Conservation (phyloP, 2,113 vertebrate genomes). For the Corynorhinus townsendii region DNA sequence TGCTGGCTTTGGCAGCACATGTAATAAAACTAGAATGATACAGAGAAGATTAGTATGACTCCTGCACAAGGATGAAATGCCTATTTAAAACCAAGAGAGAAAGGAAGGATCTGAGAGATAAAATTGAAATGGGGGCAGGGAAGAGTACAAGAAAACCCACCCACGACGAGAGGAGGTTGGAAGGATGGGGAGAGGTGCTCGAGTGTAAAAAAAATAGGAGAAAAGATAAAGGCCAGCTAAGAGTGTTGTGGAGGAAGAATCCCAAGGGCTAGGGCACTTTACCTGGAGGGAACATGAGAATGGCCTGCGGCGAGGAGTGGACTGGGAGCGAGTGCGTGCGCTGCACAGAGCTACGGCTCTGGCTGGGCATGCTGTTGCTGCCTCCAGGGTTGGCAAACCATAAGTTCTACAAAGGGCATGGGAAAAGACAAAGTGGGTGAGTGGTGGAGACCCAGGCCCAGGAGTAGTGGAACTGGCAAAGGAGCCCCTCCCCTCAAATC, state of each 20-base stretch:
- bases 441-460: not conserved
- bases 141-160: not conserved
- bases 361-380: constrained; percentile 96
- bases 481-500: not conserved
- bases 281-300: constrained; percentile 96
- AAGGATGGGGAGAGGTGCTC: not conserved
- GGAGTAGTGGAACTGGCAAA: not conserved
- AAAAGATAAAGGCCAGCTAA: not conserved
- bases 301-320: constrained; percentile 94
- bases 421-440: not conserved
- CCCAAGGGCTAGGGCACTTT: not conserved
- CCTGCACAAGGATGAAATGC: not conserved
- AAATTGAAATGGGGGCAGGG: not conserved
- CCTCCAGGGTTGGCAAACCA: constrained; percentile 96
- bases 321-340: constrained; percentile 96
- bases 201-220: not conserved
- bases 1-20: not conserved
- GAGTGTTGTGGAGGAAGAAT: not conserved
- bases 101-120: not conserved
- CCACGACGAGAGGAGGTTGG: fast-evolving
- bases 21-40: not conserved
- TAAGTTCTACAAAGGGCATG: constrained; percentile 80
- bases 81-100: not conserved
- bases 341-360: constrained; percentile 95
- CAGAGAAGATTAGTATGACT: not conserved